Percentiles rank a stretch among this genome's conserved stretches.
phyloP scores from a whole-genome alignment of 2,797 vertebrate species.

The Phaenicophaeus curvirostris region DNA sequence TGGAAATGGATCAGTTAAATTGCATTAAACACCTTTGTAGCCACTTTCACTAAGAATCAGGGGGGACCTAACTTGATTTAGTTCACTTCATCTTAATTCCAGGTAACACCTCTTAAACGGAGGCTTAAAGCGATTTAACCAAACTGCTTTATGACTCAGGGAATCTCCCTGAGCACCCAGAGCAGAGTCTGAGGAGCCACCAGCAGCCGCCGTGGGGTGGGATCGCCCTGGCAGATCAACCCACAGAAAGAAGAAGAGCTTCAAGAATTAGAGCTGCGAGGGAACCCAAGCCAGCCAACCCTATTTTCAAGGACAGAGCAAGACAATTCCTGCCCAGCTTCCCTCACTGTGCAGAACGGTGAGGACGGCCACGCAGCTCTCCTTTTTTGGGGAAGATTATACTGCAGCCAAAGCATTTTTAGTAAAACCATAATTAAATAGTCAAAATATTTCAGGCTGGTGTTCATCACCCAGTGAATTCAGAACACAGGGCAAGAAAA shows the following conservation, averaged over 20 bases:
- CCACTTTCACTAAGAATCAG: too few relatives aligned
- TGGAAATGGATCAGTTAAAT: too few relatives aligned
- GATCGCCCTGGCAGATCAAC: too few relatives aligned
- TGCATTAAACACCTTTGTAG: too few relatives aligned
- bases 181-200: too few relatives aligned
- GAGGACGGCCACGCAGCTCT: neutral
- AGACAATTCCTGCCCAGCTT: neutral
- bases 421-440: constrained; percentile 30
- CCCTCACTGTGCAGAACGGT: accelerated
- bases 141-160: too few relatives aligned
- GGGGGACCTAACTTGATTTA: too few relatives aligned
- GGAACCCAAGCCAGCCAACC: neutral
- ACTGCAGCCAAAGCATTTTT: neutral
- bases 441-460: constrained; percentile 41
- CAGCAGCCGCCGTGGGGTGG: too few relatives aligned
- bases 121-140: too few relatives aligned
- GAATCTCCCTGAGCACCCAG: too few relatives aligned
- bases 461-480: constrained; percentile 21
- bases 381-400: neutral
- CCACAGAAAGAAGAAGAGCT: neutral
- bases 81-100: too few relatives aligned
- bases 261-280: accelerated
- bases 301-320: neutral
- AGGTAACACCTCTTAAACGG: too few relatives aligned
- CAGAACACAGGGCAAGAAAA: constrained; percentile 9